phyloP scores from a whole-genome alignment of 2,113 vertebrate genomes.

The Crotalus horridus region DNA sequence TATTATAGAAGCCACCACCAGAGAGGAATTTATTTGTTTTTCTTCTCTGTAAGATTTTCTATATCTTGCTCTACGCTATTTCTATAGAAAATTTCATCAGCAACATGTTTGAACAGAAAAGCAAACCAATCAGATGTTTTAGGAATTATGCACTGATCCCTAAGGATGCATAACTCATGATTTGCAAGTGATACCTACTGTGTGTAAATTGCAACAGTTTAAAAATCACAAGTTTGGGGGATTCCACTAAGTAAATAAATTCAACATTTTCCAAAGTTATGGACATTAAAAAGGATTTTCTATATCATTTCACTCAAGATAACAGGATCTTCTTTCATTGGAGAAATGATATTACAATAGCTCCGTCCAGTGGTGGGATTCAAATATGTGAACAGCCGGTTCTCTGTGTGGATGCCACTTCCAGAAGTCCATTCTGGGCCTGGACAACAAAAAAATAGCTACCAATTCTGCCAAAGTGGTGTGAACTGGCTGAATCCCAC shows the following conservation, averaged over 20 bases:
- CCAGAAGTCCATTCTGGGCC: no score
- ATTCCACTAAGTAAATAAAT: not conserved
- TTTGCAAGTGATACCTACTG: not conserved
- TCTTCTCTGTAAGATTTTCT: not conserved
- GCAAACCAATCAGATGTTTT: not conserved
- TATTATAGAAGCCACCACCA: not conserved
- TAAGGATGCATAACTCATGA: not conserved
- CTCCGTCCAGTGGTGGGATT: no score
- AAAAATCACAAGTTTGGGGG: not conserved
- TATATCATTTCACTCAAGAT: slow-evolving; percentile 15
- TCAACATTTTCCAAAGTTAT: not conserved
- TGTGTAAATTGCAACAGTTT: not conserved
- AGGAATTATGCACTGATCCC: not conserved
- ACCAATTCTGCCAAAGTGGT: no score
- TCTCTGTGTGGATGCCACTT: not conserved
- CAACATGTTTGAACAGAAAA: slow-evolving; percentile 6
- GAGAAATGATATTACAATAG: slow-evolving; percentile 3
- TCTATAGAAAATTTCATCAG: not conserved
- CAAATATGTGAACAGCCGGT: no score
- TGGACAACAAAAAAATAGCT: no score
- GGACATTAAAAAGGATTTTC: not conserved
- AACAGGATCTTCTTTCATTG: slow-evolving; percentile 13
- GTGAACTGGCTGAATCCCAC: no score
- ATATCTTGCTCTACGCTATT: not conserved
- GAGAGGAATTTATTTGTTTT: not conserved